phyloP scores from a whole-genome alignment of 2,888 invertebrate species.

The Cryptops parisi region DNA sequence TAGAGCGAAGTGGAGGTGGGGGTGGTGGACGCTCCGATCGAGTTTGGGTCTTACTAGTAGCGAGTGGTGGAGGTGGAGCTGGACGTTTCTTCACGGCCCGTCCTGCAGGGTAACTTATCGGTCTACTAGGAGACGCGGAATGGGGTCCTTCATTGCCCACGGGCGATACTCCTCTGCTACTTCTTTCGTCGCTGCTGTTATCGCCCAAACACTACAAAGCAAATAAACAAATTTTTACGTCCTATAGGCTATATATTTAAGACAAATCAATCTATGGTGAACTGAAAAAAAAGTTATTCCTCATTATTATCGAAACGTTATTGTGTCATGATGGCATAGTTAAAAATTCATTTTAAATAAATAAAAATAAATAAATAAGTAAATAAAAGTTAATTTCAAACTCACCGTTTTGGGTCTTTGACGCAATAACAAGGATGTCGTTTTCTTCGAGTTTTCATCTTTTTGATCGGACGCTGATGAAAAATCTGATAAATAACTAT shows the following conservation, averaged over 20 bases:
- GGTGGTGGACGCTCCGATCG: conserved; percentile 25
- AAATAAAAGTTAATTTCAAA: no score
- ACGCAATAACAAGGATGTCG: no score
- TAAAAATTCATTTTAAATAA: background rate
- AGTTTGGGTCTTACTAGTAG: background rate
- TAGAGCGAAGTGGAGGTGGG: conserved; percentile 18
- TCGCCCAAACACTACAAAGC: conserved; percentile 31
- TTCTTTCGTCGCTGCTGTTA: conserved; percentile 34
- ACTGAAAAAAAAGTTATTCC: background rate
- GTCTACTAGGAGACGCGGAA: background rate
- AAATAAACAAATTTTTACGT: no score
- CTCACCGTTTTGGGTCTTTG: no score
- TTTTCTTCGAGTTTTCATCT: no score
- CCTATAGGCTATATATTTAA: no score
- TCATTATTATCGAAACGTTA: background rate
- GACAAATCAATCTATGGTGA: background rate
- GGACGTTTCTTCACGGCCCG: conserved; percentile 23
- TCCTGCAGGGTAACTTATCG: background rate
- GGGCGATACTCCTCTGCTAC: conserved; percentile 41
- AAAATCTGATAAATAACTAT: no score
- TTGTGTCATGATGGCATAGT: background rate
- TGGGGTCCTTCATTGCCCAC: conserved; percentile 31
- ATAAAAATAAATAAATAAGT: no score
- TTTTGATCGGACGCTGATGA: no score
- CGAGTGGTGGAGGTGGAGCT: conserved; percentile 31